Percentiles rank a stretch among this genome's conserved stretches.
phyloP scores from a whole-genome alignment of 2,113 vertebrate genomes.

The Campylomormyrus tamandua region DNA sequence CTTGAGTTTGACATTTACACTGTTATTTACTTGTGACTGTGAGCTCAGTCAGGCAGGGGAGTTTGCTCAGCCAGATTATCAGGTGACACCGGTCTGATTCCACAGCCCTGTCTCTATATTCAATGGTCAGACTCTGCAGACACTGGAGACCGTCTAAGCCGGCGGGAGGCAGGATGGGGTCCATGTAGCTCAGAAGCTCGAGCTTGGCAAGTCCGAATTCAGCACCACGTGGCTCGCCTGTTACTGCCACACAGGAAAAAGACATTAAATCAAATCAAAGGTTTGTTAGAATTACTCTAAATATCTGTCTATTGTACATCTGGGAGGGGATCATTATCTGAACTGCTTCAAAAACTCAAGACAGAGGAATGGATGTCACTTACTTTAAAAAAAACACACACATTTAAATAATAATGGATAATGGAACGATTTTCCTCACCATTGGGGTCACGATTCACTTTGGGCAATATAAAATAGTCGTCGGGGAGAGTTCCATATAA shows the following conservation, averaged over 20 bases:
- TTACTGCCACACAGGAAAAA: not conserved
- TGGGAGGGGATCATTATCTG: not conserved
- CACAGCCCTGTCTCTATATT: slow-evolving; percentile 12
- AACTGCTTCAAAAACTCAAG: not conserved
- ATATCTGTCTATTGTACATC: not conserved
- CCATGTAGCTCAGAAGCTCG: slow-evolving; percentile 34
- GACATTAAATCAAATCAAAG: not conserved
- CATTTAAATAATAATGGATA: not conserved
- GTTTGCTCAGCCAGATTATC: slow-evolving; percentile 31
- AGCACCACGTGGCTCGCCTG: slow-evolving; percentile 11
- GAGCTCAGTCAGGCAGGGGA: slow-evolving; percentile 33
- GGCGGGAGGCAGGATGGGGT: slow-evolving; percentile 32
- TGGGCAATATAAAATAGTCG: slow-evolving; percentile 28
- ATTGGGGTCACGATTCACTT: not conserved
- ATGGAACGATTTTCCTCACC: slow-evolving; percentile 18
- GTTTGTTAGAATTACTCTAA: not conserved
- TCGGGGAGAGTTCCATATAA: slow-evolving; percentile 28
- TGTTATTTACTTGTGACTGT: slow-evolving; percentile 33
- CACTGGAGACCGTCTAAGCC: slow-evolving; percentile 33
- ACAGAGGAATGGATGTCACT: not conserved
- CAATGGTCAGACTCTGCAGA: slow-evolving; percentile 32
- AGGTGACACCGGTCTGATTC: slow-evolving; percentile 20
- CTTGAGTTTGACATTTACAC: not conserved
- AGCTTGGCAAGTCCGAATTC: slow-evolving; percentile 22
- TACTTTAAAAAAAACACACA: not conserved